Percentiles rank a stretch among this genome's conserved stretches.
These are phyloP conservation scores for Bufo bufo DNA, from an alignment of 2,113 vertebrate species.

Conservation along the genomic window DNA sequence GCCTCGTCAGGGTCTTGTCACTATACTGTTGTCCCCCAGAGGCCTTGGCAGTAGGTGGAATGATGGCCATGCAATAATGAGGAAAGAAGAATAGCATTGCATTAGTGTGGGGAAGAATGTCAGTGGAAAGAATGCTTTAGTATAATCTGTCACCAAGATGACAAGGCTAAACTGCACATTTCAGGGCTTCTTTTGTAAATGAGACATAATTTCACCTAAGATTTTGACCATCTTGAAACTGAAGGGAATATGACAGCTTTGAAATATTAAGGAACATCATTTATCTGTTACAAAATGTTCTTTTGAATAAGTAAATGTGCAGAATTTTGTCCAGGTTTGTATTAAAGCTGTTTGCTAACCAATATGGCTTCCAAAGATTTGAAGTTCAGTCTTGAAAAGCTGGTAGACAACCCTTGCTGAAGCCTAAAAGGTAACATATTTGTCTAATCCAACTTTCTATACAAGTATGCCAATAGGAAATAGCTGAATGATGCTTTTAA, in stretches of 20 bases:
- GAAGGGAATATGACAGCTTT: background rate
- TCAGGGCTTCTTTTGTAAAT: conserved; percentile 22
- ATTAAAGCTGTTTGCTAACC: too few relatives aligned
- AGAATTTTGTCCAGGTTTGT: too few relatives aligned
- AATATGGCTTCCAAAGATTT: too few relatives aligned
- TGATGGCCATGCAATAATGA: conserved; percentile 44
- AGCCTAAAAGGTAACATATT: too few relatives aligned
- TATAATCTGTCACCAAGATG: conserved; percentile 41
- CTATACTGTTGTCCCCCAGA: conserved; percentile 20
- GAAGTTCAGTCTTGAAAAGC: too few relatives aligned
- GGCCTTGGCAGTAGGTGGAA: conserved; percentile 42
- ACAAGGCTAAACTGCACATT: conserved; percentile 24
- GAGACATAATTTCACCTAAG: background rate
- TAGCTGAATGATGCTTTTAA: too few relatives aligned
- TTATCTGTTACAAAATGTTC: too few relatives aligned
- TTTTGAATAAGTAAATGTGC: too few relatives aligned
- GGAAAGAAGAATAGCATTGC: conserved; percentile 26
- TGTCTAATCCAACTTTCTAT: too few relatives aligned
- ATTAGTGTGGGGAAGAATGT: conserved; percentile 29
- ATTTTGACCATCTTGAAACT: background rate
- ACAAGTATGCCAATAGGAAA: too few relatives aligned
- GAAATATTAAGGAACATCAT: background rate
- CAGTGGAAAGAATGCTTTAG: conserved; percentile 16
- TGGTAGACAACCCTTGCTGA: too few relatives aligned
- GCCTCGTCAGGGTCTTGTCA: conserved; percentile 39